Percentiles rank a stretch among this genome's conserved stretches.
phyloP scores from a whole-genome alignment of 2,113 vertebrate genomes.

The Nannobrachium achirus region DNA sequence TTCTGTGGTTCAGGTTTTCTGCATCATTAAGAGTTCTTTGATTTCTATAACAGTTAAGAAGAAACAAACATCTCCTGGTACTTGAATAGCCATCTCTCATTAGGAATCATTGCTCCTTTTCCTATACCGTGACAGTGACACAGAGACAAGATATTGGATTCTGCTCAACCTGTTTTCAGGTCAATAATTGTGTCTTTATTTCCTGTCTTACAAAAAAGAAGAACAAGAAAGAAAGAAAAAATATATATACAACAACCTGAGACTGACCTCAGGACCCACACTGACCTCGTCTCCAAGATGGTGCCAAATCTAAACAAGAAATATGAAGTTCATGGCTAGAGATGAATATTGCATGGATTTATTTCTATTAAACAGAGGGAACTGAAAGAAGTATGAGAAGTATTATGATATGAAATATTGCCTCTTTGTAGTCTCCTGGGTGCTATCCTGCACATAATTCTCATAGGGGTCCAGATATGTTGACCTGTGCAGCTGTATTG shows the following conservation, averaged over 20 bases:
- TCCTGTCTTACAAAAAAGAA: constrained; percentile 19
- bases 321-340: constrained; percentile 44
- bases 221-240: too few species aligned
- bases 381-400: constrained; percentile 43
- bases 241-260: constrained; percentile 31
- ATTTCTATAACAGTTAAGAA: constrained; percentile 46
- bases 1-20: constrained; percentile 66
- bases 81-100: constrained; percentile 59
- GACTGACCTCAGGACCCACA: constrained; percentile 51
- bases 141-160: constrained; percentile 37
- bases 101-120: constrained; percentile 37
- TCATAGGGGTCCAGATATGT: constrained; percentile 63
- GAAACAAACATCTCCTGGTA: constrained; percentile 45
- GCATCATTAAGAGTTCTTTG: constrained; percentile 20
- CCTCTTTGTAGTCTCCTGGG: constrained; percentile 69
- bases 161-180: constrained; percentile 31
- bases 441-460: constrained; percentile 70
- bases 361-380: constrained; percentile 71
- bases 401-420: constrained; percentile 65
- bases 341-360: constrained; percentile 76
- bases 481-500: constrained; percentile 72
- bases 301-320: constrained; percentile 72
- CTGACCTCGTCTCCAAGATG: constrained; percentile 63
- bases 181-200: constrained; percentile 39
- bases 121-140: constrained; percentile 29